Conservation (phyloP, 2,797 vertebrate species). For the Enteromius treurensis region DNA sequence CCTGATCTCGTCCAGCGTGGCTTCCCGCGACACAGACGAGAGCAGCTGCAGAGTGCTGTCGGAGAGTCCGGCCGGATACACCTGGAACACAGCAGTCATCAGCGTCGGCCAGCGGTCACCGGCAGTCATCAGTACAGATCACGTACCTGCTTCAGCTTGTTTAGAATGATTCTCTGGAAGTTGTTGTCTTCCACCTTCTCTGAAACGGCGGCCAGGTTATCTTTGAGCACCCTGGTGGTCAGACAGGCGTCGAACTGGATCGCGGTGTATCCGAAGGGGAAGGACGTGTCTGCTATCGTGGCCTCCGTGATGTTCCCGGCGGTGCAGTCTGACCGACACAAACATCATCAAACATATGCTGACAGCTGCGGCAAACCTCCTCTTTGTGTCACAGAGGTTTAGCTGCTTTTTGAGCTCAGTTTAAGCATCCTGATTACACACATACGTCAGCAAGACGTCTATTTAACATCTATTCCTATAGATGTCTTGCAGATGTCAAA, state of each 20-base stretch:
- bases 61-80: conserved; percentile 61
- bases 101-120: too few relatives aligned
- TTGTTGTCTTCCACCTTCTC: conserved; percentile 67
- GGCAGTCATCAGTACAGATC: not conserved
- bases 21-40: conserved; percentile 64
- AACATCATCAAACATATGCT: not conserved
- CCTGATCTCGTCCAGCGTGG: conserved; percentile 66
- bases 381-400: not conserved
- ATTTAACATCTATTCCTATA: too few relatives aligned
- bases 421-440: not conserved
- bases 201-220: conserved; percentile 67
- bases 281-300: conserved; percentile 60
- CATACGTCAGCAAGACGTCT: too few relatives aligned
- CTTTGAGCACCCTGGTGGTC: conserved; percentile 59
- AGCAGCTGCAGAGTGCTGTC: conserved; percentile 63
- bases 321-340: conserved; percentile 63
- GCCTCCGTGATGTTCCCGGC: conserved; percentile 68
- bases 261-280: conserved; percentile 69
- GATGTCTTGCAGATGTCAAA: too few relatives aligned
- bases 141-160: conserved; percentile 71
- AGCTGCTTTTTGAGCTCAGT: not conserved
- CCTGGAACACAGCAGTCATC: conserved; percentile 55
- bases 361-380: not conserved
- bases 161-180: conserved; percentile 66
- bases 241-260: conserved; percentile 71